A percentile compares a stretch with the other conserved stretches of the same genome.
Evolutionary conservation across 2,888 invertebrate species (phyloP).

Genomic region (Diogma glabrata): DNA sequence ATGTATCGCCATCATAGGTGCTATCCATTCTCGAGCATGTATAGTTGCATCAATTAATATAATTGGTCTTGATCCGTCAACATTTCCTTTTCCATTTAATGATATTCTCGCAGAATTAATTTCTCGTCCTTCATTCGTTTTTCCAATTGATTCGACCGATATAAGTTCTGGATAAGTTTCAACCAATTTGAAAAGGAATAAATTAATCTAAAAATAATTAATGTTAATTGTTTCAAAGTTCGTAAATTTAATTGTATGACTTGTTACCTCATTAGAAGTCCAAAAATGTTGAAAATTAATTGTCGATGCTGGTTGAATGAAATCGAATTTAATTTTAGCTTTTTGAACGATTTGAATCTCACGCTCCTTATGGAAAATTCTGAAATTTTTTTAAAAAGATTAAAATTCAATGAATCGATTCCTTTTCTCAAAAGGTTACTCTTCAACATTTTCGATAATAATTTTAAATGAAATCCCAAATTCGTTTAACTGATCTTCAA

Average conservation of each 20-base stretch:
- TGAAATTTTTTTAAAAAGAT: too few relatives aligned
- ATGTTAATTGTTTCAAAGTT: too few relatives aligned
- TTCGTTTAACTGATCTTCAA: background rate
- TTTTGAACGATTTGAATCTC: background rate
- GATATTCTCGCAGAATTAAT: background rate
- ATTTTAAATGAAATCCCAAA: background rate
- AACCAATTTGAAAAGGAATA: background rate
- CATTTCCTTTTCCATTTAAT: background rate
- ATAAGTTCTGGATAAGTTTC: background rate
- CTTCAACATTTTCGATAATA: slow-evolving; percentile 3
- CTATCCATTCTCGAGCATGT: slow-evolving; percentile 2
- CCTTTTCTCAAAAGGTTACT: too few relatives aligned
- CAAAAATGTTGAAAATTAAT: background rate
- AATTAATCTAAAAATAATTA: too few relatives aligned
- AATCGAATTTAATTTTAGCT: too few relatives aligned
- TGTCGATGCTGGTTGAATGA: background rate
- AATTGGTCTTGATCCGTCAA: background rate
- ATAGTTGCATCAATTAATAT: background rate
- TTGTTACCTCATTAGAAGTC: background rate
- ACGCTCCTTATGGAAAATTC: background rate
- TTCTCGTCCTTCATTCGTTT: background rate
- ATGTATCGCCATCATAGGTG: background rate
- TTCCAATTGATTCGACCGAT: background rate
- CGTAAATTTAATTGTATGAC: too few relatives aligned
- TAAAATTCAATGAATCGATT: too few relatives aligned